phyloP scores from a whole-genome alignment of 2,888 invertebrate genomes.

The Cistogaster globosa region DNA sequence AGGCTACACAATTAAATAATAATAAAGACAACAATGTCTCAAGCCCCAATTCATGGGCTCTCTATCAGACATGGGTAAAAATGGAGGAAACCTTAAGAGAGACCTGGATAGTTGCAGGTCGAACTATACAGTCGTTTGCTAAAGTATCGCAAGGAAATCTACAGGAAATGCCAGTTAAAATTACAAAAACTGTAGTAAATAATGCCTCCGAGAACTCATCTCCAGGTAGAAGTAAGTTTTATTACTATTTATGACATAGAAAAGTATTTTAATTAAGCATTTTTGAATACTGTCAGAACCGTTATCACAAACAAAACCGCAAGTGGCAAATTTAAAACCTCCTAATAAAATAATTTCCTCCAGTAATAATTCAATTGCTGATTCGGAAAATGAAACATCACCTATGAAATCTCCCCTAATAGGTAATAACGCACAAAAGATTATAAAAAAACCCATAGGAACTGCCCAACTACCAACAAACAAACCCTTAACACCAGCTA shows the following conservation, averaged over 20 bases:
- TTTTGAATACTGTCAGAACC: slow-evolving; percentile 69
- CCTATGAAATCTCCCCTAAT: slow-evolving; percentile 67
- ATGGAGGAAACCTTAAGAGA: slow-evolving; percentile 89
- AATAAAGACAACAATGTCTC: slow-evolving; percentile 83
- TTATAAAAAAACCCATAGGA: slow-evolving; percentile 72
- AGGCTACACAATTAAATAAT: slow-evolving; percentile 85
- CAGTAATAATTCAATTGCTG: slow-evolving; percentile 74
- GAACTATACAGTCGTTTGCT: slow-evolving; percentile 89
- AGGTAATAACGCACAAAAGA: slow-evolving; percentile 61
- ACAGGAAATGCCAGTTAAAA: slow-evolving; percentile 83
- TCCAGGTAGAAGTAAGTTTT: slow-evolving; percentile 77
- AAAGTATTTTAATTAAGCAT: neutral
- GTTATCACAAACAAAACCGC: slow-evolving; percentile 74
- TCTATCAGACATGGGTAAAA: slow-evolving; percentile 93
- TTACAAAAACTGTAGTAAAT: slow-evolving; percentile 83
- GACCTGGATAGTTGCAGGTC: slow-evolving; percentile 91
- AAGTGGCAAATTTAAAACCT: slow-evolving; percentile 73
- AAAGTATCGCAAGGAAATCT: slow-evolving; percentile 84
- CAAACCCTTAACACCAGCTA: slow-evolving; percentile 58
- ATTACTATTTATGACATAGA: neutral
- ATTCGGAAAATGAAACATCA: slow-evolving; percentile 76
- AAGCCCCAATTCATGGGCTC: slow-evolving; percentile 88
- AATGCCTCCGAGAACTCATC: slow-evolving; percentile 74
- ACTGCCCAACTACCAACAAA: slow-evolving; percentile 53
- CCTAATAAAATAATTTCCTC: slow-evolving; percentile 74